Conservation (phyloP, 2,797 vertebrate genomes). For the Acridotheres tristis region DNA sequence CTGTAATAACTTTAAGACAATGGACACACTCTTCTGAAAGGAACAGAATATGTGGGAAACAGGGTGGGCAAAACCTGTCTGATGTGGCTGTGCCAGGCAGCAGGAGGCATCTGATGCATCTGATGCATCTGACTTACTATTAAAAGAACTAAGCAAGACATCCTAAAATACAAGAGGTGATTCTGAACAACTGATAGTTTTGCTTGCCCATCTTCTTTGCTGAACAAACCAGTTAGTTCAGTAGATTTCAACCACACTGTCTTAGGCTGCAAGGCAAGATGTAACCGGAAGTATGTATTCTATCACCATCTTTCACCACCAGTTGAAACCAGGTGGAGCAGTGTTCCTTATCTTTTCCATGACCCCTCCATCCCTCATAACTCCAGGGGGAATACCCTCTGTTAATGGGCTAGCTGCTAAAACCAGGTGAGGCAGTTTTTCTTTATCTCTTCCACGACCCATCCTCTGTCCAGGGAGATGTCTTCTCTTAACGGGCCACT, state of each 20-base stretch:
- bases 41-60: neutral
- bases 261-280: too few relatives aligned
- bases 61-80: neutral
- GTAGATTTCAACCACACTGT: neutral
- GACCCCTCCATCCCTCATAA: too few relatives aligned
- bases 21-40: neutral
- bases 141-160: neutral
- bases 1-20: neutral
- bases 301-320: too few relatives aligned
- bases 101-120: neutral
- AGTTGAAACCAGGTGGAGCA: too few relatives aligned
- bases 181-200: neutral
- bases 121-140: neutral
- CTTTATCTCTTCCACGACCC: too few relatives aligned
- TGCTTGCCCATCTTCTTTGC: neutral
- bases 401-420: too few relatives aligned
- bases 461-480: too few relatives aligned
- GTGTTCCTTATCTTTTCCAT: too few relatives aligned
- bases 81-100: neutral
- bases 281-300: too few relatives aligned
- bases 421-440: too few relatives aligned
- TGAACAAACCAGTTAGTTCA: neutral
- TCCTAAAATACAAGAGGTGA: neutral
- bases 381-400: too few relatives aligned
- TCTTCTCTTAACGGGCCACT: too few relatives aligned